Evolutionary conservation across 2,797 vertebrate species (phyloP).

Genomic region (Nannoperca australis): DNA sequence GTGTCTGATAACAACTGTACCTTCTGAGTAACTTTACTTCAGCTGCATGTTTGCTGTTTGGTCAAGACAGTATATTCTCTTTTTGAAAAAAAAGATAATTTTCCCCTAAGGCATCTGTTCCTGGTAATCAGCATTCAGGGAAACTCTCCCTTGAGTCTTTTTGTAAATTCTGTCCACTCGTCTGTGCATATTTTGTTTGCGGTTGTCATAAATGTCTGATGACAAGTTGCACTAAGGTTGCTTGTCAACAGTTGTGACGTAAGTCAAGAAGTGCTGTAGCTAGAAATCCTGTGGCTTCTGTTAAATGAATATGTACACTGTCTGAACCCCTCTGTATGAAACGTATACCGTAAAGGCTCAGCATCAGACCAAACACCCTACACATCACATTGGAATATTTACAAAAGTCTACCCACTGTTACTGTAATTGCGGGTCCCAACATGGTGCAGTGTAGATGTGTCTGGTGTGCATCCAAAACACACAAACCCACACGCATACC

Average conservation of each 20-base stretch:
- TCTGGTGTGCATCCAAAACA: conserved; percentile 76
- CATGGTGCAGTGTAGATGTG: conserved; percentile 59
- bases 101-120: neutral
- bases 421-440: conserved; percentile 74
- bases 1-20: conserved; percentile 25
- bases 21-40: conserved; percentile 25
- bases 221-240: conserved; percentile 40
- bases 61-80: conserved; percentile 29
- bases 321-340: conserved; percentile 54
- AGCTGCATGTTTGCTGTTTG: conserved; percentile 58
- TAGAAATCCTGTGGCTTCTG: conserved; percentile 62
- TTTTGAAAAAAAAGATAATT: neutral
- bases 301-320: conserved; percentile 37
- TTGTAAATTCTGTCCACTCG: conserved; percentile 31
- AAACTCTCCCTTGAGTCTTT: conserved; percentile 4
- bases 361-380: conserved; percentile 56
- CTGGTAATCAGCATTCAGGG: neutral
- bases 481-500: conserved; percentile 77
- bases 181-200: conserved; percentile 30
- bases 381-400: conserved; percentile 65
- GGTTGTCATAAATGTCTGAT: conserved; percentile 49
- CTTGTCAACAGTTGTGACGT: conserved; percentile 52
- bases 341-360: conserved; percentile 39
- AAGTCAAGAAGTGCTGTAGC: conserved; percentile 39
- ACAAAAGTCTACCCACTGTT: conserved; percentile 68